Percentiles rank a stretch among this genome's conserved stretches.
Conservation (phyloP, 2,797 vertebrate genomes). For the Gallinago solitaria region DNA sequence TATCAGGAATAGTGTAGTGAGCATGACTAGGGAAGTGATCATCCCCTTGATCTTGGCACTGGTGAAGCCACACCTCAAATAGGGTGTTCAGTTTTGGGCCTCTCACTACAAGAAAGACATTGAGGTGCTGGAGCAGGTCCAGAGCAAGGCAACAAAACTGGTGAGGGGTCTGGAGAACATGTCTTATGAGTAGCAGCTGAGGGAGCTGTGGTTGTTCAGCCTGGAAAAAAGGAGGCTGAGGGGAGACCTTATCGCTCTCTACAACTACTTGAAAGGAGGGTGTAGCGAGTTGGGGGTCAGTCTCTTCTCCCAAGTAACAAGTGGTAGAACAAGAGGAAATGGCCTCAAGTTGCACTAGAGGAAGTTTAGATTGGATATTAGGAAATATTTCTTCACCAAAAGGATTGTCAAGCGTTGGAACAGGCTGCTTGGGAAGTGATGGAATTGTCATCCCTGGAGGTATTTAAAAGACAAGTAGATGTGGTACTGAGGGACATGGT, state of each 20-base stretch:
- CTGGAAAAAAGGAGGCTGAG: neutral
- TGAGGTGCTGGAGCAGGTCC: neutral
- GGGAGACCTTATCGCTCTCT: neutral
- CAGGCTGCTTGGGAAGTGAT: neutral
- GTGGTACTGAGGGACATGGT: neutral
- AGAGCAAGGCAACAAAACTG: neutral
- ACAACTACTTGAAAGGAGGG: neutral
- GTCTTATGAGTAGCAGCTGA: neutral
- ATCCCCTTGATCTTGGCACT: neutral
- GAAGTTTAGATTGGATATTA: neutral
- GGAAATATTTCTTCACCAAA: neutral
- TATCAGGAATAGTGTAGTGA: neutral
- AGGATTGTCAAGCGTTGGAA: neutral
- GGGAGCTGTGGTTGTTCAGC: neutral
- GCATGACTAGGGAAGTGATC: neutral
- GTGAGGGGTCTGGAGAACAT: neutral
- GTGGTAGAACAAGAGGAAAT: neutral
- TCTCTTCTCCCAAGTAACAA: neutral
- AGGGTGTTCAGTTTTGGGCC: no score
- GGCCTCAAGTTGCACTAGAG: neutral
- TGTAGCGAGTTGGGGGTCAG: neutral
- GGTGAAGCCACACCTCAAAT: no score
- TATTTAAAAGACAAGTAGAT: neutral
- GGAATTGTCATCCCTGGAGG: neutral
- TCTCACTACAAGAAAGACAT: neutral